phyloP scores from a whole-genome alignment of 1,140 invertebrate species.

The Drosophila lowei region DNA sequence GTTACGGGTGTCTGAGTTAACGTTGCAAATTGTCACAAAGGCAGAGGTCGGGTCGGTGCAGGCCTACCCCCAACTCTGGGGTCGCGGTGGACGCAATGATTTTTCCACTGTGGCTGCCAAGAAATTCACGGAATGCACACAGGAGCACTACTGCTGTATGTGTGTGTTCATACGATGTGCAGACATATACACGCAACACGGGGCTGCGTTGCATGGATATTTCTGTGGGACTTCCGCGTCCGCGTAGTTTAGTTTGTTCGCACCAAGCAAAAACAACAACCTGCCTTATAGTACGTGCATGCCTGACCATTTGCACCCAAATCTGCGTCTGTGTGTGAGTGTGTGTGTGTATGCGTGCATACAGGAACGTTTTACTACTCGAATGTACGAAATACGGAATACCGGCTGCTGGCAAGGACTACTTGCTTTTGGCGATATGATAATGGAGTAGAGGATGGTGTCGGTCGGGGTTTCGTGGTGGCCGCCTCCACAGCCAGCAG shows the following conservation, averaged over 20 bases:
- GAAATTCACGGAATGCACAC: conserved; percentile 62
- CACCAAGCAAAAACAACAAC: background rate
- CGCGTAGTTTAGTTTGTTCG: too few relatives aligned
- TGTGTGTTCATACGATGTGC: background rate
- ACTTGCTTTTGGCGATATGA: conserved; percentile 7
- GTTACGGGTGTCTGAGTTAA: background rate
- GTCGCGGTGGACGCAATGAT: conserved; percentile 23
- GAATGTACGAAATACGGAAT: conserved; percentile 28
- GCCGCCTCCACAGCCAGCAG: conserved; percentile 54
- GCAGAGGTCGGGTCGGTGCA: background rate
- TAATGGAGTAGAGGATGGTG: conserved; percentile 27
- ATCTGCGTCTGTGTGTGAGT: background rate
- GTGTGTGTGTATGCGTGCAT: conserved; percentile 23
- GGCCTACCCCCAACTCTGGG: conserved; percentile 2
- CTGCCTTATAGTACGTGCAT: conserved; percentile 15
- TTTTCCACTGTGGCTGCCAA: conserved; percentile 35
- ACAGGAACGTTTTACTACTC: conserved; percentile 38
- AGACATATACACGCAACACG: conserved; percentile 10
- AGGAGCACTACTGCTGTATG: conserved; percentile 35
- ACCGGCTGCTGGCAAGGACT: conserved; percentile 51
- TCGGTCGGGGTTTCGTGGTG: conserved; percentile 45
- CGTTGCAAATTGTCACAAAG: too few relatives aligned
- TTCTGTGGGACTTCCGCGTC: too few relatives aligned
- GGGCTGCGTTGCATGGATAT: background rate
- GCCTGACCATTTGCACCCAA: conserved; percentile 26